Percentiles rank a stretch among this genome's conserved stretches.
Evolutionary conservation across 2,113 vertebrate genomes (phyloP).

Genomic region (Emydura subglobosa): DNA sequence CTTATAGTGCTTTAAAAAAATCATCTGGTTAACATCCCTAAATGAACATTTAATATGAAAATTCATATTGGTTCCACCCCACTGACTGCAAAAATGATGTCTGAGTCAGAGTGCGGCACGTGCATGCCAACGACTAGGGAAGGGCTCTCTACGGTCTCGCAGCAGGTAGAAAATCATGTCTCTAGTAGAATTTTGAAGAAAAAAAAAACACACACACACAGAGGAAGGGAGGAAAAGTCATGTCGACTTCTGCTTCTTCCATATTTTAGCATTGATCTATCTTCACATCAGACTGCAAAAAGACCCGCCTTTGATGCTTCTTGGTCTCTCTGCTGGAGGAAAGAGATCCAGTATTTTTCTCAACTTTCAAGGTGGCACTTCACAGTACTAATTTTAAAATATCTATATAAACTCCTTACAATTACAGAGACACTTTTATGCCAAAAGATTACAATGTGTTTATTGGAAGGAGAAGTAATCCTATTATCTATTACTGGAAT

Average conservation of each 20-base stretch:
- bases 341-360: neutral
- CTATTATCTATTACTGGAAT: neutral
- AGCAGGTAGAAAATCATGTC: neutral
- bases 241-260: neutral
- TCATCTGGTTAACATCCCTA: constrained; percentile 33
- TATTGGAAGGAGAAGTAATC: constrained; percentile 7
- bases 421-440: neutral
- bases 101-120: neutral
- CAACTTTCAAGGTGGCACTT: neutral
- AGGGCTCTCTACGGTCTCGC: neutral
- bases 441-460: neutral
- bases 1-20: constrained; percentile 9
- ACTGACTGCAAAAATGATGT: constrained; percentile 32
- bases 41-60: constrained; percentile 45
- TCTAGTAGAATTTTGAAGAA: neutral
- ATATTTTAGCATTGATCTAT: neutral
- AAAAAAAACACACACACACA: neutral
- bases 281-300: neutral
- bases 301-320: neutral
- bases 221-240: neutral
- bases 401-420: neutral
- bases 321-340: accelerated
- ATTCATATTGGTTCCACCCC: constrained; percentile 2
- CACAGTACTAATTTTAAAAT: neutral
- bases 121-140: neutral